Evolutionary conservation across 2,113 vertebrate species (phyloP).

Genomic region (Labeo catla): DNA sequence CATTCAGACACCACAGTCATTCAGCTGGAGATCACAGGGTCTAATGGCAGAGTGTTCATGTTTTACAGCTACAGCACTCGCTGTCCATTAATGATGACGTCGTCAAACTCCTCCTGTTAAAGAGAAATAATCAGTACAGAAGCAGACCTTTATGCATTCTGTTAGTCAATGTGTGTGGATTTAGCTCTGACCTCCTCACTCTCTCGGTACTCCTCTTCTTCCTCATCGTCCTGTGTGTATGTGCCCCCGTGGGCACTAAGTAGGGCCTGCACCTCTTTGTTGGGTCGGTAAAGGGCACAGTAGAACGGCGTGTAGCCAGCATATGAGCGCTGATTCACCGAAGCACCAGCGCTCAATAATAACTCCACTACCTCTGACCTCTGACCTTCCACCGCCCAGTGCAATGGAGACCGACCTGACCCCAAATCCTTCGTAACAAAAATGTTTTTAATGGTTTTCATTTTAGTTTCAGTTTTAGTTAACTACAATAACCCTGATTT

Average conservation of each 20-base stretch:
- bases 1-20: constrained; percentile 3
- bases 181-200: constrained; percentile 8
- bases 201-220: constrained; percentile 59
- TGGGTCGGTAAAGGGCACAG: constrained; percentile 73
- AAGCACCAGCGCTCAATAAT: constrained; percentile 68
- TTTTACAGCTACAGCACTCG: constrained; percentile 58
- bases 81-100: constrained; percentile 78
- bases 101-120: constrained; percentile 78
- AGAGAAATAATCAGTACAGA: not conserved
- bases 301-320: constrained; percentile 77
- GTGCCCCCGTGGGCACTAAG: constrained; percentile 72
- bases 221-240: constrained; percentile 55
- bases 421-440: constrained; percentile 73
- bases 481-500: not conserved
- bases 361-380: constrained; percentile 67
- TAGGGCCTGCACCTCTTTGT: constrained; percentile 64
- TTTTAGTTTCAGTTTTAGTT: not conserved
- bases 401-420: constrained; percentile 79
- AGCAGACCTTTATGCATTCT: not conserved
- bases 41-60: constrained; percentile 9
- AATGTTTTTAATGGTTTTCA: too few relatives aligned
- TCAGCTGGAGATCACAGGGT: not conserved
- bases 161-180: not conserved
- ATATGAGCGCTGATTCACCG: constrained; percentile 70
- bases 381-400: constrained; percentile 80